Base-by-base conservation (phyloP, 2,113 vertebrate species). In the Lipotes vexillifer region DNA sequence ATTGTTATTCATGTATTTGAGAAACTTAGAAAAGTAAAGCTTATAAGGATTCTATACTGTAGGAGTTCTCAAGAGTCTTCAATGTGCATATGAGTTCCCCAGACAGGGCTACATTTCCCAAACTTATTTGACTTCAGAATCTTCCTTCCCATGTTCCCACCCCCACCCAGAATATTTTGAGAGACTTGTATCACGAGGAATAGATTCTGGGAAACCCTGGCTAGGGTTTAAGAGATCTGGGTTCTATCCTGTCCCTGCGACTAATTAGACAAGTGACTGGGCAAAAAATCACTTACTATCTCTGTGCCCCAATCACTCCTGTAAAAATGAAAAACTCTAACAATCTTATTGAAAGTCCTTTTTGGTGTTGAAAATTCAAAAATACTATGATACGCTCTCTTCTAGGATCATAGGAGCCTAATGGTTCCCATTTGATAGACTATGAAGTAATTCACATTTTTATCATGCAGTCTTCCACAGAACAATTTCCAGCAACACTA, bases 321-420 rank as follows among this genome's bases (percentile, higher is more conserved):
- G 1, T 74, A 41, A 66, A 93, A 96, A 81, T 72, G 23, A 91
- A 29, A 92, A 1, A 66, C 29, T 78, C 92, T 21, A 96, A 27
- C 3, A 88, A 81, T 75, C 31, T 93, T 77, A 86, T 27, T 81
- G 23, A 68, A 94, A 41, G 9, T 81, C 25, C 33, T 78, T 18
- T 88, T 18, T 59, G 66, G 82, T 46, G 8, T 0, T 57, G 33
- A 93, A 87, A 97, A 87, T 92, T 77, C 18, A 83, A 96, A 96
- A 78, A 49, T 63, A 57, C 21, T 55, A 52, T 84, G 27, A 49
- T 66, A 55, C 87, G 4, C 15, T 63, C 31, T 65, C 36, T 92
- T 90, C 46, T 71, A 49, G 55, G 18, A 68, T 21, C n/a, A 89
- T 1, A 44, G 29, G 6, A 12, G 12, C 10, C 6, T 94, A 78